Conservation (phyloP, 2,888 invertebrate species). For the Brachyopa scutellaris region DNA sequence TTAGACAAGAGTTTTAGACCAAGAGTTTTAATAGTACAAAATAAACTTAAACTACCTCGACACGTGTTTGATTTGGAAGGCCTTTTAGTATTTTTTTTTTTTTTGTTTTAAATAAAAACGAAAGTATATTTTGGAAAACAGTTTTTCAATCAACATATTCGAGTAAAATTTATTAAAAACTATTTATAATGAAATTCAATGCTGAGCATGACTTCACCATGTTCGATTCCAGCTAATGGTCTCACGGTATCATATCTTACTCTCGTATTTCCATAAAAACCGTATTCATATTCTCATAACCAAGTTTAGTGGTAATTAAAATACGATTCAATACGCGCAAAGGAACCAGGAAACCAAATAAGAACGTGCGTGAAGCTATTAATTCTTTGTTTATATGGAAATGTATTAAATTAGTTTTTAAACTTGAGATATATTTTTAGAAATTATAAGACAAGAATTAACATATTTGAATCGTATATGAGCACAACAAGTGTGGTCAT, state of each 20-base stretch:
- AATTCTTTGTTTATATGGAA: neutral
- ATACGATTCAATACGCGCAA: neutral
- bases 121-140: neutral
- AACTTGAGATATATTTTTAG: neutral
- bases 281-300: neutral
- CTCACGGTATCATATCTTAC: neutral
- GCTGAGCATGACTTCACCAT: neutral
- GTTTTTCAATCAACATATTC: slow-evolving; percentile 16
- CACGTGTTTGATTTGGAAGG: neutral
- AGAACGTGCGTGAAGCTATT: neutral
- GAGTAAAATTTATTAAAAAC: slow-evolving; percentile 23
- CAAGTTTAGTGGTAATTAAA: neutral
- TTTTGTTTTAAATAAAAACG: slow-evolving; percentile 20
- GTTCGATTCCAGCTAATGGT: neutral
- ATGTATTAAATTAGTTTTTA: slow-evolving; percentile 4
- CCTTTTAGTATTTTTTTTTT: neutral
- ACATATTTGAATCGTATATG: slow-evolving; percentile 12
- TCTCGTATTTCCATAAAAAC: neutral
- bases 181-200: neutral
- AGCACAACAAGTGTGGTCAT: slow-evolving; percentile 4
- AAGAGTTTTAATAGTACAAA: slow-evolving; percentile 9
- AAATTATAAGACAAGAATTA: slow-evolving; percentile 5
- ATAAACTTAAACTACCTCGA: slow-evolving; percentile 5
- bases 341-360: slow-evolving; percentile 16
- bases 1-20: neutral